A percentile compares a stretch with the other conserved stretches of the same genome.
Conservation (phyloP, 2,113 vertebrate species). For the Calyptommatus sinebrachiatus region DNA sequence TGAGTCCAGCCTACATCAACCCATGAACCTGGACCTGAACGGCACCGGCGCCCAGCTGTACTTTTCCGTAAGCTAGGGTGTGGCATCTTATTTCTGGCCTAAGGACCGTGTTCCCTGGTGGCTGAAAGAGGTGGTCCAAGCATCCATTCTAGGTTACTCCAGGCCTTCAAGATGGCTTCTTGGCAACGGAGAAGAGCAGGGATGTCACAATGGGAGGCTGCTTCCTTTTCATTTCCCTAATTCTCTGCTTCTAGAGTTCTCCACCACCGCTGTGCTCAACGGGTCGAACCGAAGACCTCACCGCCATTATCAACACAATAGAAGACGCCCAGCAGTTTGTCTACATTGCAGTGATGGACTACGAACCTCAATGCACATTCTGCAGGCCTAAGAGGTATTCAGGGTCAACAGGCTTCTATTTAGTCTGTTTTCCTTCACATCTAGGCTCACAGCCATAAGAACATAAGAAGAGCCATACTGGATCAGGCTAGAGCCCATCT, state of each 20-base stretch:
- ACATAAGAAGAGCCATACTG: too few species aligned
- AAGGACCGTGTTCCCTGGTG: too few species aligned
- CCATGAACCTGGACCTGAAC: slow-evolving; percentile 73
- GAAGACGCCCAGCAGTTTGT: slow-evolving; percentile 69
- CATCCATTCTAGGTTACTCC: too few species aligned
- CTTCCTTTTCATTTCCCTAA: background rate
- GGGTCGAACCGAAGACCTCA: slow-evolving; percentile 75
- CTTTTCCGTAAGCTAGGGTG: slow-evolving; percentile 72
- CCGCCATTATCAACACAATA: slow-evolving; percentile 74
- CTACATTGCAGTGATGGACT: slow-evolving; percentile 80
- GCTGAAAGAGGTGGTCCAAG: too few species aligned
- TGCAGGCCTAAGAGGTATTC: slow-evolving; percentile 67
- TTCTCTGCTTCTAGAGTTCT: slow-evolving; percentile 64
- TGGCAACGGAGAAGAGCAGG: too few species aligned
- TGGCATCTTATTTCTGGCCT: too few species aligned
- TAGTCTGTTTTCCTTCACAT: background rate
- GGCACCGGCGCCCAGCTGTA: slow-evolving; percentile 74
- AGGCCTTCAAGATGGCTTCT: too few species aligned
- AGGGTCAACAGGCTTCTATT: background rate
- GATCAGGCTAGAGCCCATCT: too few species aligned
- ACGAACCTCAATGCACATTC: slow-evolving; percentile 70
- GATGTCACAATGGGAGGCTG: too few species aligned
- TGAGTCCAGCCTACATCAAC: slow-evolving; percentile 68
- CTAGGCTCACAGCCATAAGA: background rate
- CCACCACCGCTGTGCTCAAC: slow-evolving; percentile 69